Evolutionary conservation across 2,888 invertebrate species (phyloP).

Genomic region (Trichogramma evanescens): DNA sequence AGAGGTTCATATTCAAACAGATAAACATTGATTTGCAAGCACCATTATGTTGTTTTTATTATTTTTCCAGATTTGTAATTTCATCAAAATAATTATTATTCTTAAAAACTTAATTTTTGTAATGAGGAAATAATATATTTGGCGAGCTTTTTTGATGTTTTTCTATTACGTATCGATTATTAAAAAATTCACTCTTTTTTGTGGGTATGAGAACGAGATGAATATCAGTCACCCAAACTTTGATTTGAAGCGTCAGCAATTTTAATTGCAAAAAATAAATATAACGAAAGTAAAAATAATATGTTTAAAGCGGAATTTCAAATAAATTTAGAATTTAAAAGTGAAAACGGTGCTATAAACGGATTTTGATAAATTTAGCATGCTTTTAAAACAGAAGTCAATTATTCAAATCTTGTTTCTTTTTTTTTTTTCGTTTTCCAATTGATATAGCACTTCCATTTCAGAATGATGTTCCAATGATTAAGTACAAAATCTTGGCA

Average conservation of each 20-base stretch:
- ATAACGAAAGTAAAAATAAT: no score
- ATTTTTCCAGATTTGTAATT: neutral
- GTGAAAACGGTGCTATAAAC: no score
- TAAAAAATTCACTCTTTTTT: neutral
- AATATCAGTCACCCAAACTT: no score
- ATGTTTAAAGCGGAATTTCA: no score
- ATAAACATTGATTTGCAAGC: neutral
- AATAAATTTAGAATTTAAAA: no score
- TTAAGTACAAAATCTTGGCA: conserved; percentile 20
- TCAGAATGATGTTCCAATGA: conserved; percentile 18
- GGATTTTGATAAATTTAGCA: no score
- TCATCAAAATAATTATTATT: neutral
- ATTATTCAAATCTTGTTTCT: no score
- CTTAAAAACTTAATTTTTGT: neutral
- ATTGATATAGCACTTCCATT: neutral
- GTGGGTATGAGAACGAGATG: neutral
- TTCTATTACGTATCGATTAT: neutral
- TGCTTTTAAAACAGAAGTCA: no score
- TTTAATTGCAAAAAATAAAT: no score
- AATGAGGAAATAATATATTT: neutral
- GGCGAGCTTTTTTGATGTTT: neutral
- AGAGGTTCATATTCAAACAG: neutral
- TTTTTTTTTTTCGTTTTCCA: no score
- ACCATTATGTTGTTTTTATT: conserved; percentile 7
- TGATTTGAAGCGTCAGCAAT: no score